Conservation (phyloP, 2,113 vertebrate genomes). For the Lota lota region DNA sequence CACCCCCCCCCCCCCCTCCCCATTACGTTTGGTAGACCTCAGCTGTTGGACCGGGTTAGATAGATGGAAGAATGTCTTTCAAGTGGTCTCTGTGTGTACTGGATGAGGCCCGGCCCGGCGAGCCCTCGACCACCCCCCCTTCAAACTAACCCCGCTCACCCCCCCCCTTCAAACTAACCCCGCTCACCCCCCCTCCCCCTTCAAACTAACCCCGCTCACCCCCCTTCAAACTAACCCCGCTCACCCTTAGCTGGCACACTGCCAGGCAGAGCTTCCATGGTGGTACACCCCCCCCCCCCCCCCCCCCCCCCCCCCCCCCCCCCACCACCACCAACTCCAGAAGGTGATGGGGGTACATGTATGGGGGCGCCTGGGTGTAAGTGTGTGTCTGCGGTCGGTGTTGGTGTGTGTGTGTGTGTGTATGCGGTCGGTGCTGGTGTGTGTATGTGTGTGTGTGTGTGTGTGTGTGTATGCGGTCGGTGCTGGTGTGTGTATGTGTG, state of each 20-base stretch:
- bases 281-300: slow-evolving; percentile 49
- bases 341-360: slow-evolving; percentile 35
- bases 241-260: slow-evolving; percentile 40
- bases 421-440: background rate
- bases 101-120: slow-evolving; percentile 45
- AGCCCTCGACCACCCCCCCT: slow-evolving; percentile 36
- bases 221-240: slow-evolving; percentile 4
- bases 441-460: slow-evolving; percentile 4
- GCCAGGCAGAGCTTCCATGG: slow-evolving; percentile 58
- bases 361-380: slow-evolving; percentile 16
- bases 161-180: slow-evolving; percentile 11
- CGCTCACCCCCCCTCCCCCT: slow-evolving; percentile 13
- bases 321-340: background rate
- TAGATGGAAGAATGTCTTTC: slow-evolving; percentile 69
- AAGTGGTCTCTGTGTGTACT: slow-evolving; percentile 61
- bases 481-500: background rate
- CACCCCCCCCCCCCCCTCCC: slow-evolving; percentile 26
- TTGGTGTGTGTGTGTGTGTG: slow-evolving; percentile 6
- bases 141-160: slow-evolving; percentile 31
- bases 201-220: background rate
- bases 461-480: background rate
- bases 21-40: slow-evolving; percentile 49
- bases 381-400: slow-evolving; percentile 21
- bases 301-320: slow-evolving; percentile 12
- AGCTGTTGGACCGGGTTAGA: slow-evolving; percentile 66